These are phyloP conservation scores for Drosophila flavopinicola DNA, from an alignment of 2,888 invertebrate genomes.

Conservation along the genomic window DNA sequence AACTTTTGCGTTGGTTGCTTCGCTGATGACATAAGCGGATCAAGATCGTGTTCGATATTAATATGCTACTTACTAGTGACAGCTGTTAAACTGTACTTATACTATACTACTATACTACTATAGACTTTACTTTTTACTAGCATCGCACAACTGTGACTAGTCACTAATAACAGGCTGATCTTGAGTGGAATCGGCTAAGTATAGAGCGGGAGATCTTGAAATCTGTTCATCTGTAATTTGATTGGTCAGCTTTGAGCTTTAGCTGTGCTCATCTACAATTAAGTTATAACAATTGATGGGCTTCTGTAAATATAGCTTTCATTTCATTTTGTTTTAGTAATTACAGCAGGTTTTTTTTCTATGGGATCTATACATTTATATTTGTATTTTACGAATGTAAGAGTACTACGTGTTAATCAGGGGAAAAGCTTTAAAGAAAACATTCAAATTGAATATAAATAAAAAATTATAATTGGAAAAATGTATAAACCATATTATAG, in stretches of 20 bases:
- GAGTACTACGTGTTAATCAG: no score
- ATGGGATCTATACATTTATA: not conserved
- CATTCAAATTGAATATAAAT: no score
- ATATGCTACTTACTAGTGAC: conserved; percentile 20
- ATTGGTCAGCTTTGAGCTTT: conserved; percentile 14
- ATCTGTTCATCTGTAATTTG: conserved; percentile 23
- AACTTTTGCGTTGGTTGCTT: conserved; percentile 51
- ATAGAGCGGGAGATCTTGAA: conserved; percentile 8
- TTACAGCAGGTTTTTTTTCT: not conserved
- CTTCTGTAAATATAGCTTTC: not conserved
- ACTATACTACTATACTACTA: conserved; percentile 10
- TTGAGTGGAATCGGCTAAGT: conserved; percentile 23
- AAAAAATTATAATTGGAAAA: no score
- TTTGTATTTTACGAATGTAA: no score
- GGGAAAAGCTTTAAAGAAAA: no score
- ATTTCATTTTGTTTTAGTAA: not conserved
- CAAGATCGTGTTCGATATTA: conserved; percentile 49
- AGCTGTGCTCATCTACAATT: conserved; percentile 36
- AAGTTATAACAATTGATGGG: conserved; percentile 14
- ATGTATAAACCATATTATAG: no score
- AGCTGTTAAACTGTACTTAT: conserved; percentile 29
- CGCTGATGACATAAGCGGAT: conserved; percentile 51
- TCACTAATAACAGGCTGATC: conserved; percentile 44
- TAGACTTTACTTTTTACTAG: no score
- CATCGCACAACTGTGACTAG: no score